Evolutionary conservation across 1,140 invertebrate species (phyloP), one percentile per base, ranked within the genome.

Genomic region (Ceratina japonica): DNA sequence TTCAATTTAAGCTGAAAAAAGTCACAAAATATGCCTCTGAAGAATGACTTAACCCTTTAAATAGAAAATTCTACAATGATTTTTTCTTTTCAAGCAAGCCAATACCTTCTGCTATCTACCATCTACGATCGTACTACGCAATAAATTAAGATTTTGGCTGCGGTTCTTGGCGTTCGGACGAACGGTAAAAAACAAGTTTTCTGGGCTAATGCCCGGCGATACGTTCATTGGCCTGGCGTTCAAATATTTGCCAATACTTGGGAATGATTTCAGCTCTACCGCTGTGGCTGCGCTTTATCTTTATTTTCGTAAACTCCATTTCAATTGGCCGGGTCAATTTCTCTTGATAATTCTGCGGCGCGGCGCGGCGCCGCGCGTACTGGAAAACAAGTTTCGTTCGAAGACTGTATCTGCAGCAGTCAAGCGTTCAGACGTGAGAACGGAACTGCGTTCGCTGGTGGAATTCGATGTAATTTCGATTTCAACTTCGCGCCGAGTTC

Each of bases 401-500:
- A 74, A 31, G 54, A 22, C 24, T 51, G 18, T 64, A 64, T 18
- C 62, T n/a, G 62, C 18, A 44, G 37, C 62, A 20, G 31, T 64
- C 18, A 4, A 31, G 16, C 16, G 18, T 37, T 64, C 31, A 64
- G 62, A 62, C 22, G 59, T 16, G 16, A 62, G 22, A 62, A 15
- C 13, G 24, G 18, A 44, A 16, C 27, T 37, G 18, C 8, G 16
- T 8, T 18, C 16, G 27, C 31, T 10, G 2, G 16, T n/a, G 62
- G 62, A 64, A 64, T 64, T 64, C 62, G 27, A 37, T 37, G 62
- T n/a, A 44, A 64, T 64, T 64, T 64, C 62, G 62, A 64, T 64
- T 64, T 44, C 27, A 64, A 64, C 27, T 64, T 37, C 31, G 27
- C 62, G n/a, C 16, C 16, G 18, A 4, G 18, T 44, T 64, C 27